These are phyloP conservation scores for Lamellibrachia columna DNA, from an alignment of 2,888 invertebrate species.

Conservation along the genomic window DNA sequence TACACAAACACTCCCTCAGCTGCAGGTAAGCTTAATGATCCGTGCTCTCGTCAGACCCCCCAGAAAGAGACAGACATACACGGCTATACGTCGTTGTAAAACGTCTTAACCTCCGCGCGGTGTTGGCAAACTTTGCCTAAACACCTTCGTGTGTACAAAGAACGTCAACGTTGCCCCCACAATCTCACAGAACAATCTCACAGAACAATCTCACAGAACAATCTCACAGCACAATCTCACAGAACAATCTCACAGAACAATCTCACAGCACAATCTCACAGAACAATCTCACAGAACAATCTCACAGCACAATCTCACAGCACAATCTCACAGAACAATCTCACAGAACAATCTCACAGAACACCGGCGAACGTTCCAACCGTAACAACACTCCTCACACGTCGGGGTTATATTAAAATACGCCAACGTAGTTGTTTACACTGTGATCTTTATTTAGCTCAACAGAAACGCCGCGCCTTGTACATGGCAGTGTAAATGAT, in stretches of 20 bases:
- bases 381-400: not conserved
- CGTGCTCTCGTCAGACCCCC: not conserved
- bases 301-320: too few species aligned
- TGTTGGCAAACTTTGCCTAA: not conserved
- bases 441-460: not conserved
- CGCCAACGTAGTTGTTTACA: not conserved
- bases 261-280: not conserved
- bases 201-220: too few species aligned
- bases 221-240: too few species aligned
- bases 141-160: not conserved
- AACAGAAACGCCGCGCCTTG: not conserved
- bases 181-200: too few species aligned
- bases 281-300: too few species aligned
- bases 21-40: too few species aligned
- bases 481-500: not conserved
- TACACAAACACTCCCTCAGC: too few species aligned
- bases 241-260: not conserved
- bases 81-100: not conserved
- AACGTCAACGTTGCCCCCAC: not conserved
- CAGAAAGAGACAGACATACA: not conserved
- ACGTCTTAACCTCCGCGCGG: not conserved
- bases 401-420: not conserved
- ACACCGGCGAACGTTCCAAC: not conserved
- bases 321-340: too few species aligned
- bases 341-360: not conserved